A percentile compares a stretch with the other conserved stretches of the same genome.
Evolutionary conservation across 2,888 invertebrate genomes (phyloP).

Genomic region (Smittia sp.): DNA sequence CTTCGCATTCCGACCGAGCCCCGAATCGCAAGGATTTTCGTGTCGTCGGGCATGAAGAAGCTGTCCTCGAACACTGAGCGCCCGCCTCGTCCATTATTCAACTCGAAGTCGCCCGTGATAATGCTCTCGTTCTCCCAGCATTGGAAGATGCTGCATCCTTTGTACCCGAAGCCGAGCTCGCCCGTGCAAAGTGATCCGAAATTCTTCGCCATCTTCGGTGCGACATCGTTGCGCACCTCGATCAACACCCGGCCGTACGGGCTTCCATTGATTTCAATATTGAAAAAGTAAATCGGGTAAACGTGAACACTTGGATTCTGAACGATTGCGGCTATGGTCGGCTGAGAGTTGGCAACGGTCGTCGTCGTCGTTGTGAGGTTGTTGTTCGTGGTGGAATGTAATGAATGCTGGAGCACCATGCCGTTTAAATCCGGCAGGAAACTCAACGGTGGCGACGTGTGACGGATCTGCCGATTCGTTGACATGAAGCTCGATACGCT

Average conservation of each 20-base stretch:
- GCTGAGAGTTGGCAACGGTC: constrained; percentile 49
- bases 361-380: constrained; percentile 15
- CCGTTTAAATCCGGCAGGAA: constrained; percentile 33
- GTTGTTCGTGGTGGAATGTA: constrained; percentile 31
- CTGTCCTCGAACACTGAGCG: constrained; percentile 73
- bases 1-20: constrained; percentile 80
- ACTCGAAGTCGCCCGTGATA: constrained; percentile 76
- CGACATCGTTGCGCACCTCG: constrained; percentile 73
- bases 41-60: constrained; percentile 78
- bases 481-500: constrained; percentile 32
- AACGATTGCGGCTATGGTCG: constrained; percentile 51
- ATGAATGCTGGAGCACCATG: constrained; percentile 27
- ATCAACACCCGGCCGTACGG: constrained; percentile 71
- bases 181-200: constrained; percentile 70
- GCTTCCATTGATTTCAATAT: constrained; percentile 70
- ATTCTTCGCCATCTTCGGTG: constrained; percentile 78
- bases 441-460: constrained; percentile 4
- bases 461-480: constrained; percentile 16
- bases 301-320: constrained; percentile 58
- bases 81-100: constrained; percentile 77
- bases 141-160: constrained; percentile 76
- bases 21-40: constrained; percentile 69
- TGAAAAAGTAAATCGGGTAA: constrained; percentile 72
- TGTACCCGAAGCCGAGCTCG: constrained; percentile 72
- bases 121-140: constrained; percentile 81